Percentiles rank a stretch among this genome's conserved stretches.
phyloP scores from a whole-genome alignment of 1,140 invertebrate species.

The Stegodyphus dumicola region DNA sequence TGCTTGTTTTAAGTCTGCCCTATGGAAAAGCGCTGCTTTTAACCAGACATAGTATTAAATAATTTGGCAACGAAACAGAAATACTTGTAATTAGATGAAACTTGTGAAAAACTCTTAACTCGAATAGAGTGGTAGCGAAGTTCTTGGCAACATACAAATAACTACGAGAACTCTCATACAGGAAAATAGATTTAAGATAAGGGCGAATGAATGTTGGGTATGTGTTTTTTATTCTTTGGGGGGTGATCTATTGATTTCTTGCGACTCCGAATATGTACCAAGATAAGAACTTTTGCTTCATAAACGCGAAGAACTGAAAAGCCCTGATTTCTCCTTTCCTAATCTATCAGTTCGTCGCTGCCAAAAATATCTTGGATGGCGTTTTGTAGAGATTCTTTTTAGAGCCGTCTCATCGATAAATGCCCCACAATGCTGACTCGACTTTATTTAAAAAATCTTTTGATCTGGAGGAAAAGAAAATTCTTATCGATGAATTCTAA shows the following conservation, averaged over 20 bases:
- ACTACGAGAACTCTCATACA: too few relatives aligned
- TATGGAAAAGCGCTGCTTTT: too few relatives aligned
- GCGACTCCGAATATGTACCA: background rate
- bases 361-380: background rate
- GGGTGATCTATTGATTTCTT: background rate
- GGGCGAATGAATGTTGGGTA: too few relatives aligned
- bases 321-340: background rate
- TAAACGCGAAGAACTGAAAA: background rate
- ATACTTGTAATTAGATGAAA: too few relatives aligned
- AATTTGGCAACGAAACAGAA: too few relatives aligned
- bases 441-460: background rate
- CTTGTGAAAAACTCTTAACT: too few relatives aligned
- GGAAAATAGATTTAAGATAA: too few relatives aligned
- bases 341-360: background rate
- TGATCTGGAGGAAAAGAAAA: slow-evolving; percentile 4
- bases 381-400: background rate
- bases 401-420: background rate
- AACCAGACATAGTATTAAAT: too few relatives aligned
- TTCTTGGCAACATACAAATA: too few relatives aligned
- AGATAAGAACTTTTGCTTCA: background rate
- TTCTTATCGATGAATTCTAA: slow-evolving; percentile 3
- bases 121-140: too few relatives aligned
- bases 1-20: too few relatives aligned
- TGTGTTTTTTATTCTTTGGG: too few relatives aligned
- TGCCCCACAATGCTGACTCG: background rate